These are phyloP conservation scores for Tragelaphus scriptus DNA, from an alignment of 2,113 vertebrate genomes.

Conservation along the genomic window DNA sequence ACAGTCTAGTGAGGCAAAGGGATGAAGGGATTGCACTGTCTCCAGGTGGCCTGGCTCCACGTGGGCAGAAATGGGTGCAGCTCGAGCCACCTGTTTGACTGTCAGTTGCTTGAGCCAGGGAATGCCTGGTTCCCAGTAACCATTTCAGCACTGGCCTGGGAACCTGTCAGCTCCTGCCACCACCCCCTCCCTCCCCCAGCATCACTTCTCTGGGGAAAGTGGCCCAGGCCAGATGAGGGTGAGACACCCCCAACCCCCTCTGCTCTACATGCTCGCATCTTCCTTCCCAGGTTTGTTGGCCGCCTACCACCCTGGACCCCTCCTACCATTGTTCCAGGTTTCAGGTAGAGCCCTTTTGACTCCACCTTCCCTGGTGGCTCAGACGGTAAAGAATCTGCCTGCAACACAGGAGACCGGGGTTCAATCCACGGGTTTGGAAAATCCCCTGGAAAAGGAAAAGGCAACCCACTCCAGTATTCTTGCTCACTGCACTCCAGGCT, in stretches of 20 bases:
- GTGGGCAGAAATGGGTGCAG: background rate
- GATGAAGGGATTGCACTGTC: background rate
- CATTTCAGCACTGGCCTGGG: background rate
- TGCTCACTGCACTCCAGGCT: too few relatives aligned
- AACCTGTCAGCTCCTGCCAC: background rate
- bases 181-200: fast-evolving
- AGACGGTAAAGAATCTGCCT: background rate
- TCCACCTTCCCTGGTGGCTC: background rate
- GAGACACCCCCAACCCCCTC: background rate
- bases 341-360: background rate
- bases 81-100: background rate
- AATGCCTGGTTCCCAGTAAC: background rate
- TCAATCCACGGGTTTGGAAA: background rate
- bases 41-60: background rate
- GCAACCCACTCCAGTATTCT: background rate
- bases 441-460: background rate
- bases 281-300: background rate
- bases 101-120: background rate
- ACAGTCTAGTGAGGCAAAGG: background rate
- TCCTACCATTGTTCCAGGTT: background rate
- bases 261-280: background rate
- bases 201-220: background rate
- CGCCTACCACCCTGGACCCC: background rate
- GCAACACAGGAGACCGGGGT: background rate
- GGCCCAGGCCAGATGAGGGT: background rate